phyloP scores from a whole-genome alignment of 1,140 invertebrate genomes.

The Glossosoma conforme region DNA sequence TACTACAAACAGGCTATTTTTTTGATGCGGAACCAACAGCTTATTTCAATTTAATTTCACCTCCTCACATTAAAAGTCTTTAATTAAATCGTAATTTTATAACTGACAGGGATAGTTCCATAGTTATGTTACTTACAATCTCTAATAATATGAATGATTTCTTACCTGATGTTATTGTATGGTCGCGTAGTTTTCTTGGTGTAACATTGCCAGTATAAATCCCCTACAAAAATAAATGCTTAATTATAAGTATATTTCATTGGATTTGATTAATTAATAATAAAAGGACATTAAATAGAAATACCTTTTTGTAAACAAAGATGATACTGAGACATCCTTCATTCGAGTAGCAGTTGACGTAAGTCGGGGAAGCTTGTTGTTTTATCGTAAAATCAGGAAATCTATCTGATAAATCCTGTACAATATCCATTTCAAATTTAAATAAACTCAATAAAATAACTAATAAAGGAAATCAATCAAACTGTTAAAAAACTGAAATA shows the following conservation, averaged over 20 bases:
- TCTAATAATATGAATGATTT: not conserved
- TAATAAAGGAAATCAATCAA: too few relatives aligned
- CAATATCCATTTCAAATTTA: slow-evolving; percentile 11
- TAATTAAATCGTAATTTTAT: not conserved
- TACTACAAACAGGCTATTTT: too few relatives aligned
- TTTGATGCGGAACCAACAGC: too few relatives aligned
- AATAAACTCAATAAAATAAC: too few relatives aligned
- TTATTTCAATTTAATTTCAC: not conserved
- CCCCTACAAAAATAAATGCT: not conserved
- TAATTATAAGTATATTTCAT: not conserved
- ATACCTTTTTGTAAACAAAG: slow-evolving; percentile 40
- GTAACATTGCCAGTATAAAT: not conserved
- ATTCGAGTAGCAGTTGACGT: slow-evolving; percentile 43
- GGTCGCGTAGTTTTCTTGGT: not conserved
- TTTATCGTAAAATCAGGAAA: slow-evolving; percentile 37
- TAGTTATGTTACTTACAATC: too few relatives aligned
- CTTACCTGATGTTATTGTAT: not conserved
- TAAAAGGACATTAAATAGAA: slow-evolving; percentile 4
- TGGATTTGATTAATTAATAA: not conserved
- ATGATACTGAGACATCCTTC: slow-evolving; percentile 34
- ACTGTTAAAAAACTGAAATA: too few relatives aligned
- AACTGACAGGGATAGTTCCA: not conserved
- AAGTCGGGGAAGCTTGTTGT: slow-evolving; percentile 40
- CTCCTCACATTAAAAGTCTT: not conserved
- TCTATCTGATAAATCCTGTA: slow-evolving; percentile 25